Conservation (phyloP, 2,113 vertebrate species). For the Gavia stellata region DNA sequence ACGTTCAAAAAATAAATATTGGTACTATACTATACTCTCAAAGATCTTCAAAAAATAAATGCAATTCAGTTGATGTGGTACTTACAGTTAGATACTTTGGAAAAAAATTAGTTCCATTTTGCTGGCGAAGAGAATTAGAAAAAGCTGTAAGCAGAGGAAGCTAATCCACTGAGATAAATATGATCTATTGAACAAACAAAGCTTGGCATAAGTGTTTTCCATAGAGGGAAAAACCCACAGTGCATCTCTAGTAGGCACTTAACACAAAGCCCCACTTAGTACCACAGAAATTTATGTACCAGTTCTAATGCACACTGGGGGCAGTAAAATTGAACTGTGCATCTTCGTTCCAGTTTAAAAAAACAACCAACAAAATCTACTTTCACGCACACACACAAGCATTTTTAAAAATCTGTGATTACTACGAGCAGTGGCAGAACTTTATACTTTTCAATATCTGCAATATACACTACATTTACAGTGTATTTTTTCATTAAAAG, state of each 20-base stretch:
- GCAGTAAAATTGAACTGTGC: conserved; percentile 66
- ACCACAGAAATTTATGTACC: conserved; percentile 70
- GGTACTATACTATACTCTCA: conserved; percentile 67
- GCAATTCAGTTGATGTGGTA: conserved; percentile 67
- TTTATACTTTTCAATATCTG: conserved; percentile 49
- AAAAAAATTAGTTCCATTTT: conserved; percentile 67
- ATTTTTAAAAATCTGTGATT: conserved; percentile 68
- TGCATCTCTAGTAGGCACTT: conserved; percentile 83
- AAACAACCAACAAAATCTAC: conserved; percentile 30
- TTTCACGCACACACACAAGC: conserved; percentile 63
- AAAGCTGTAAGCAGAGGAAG: conserved; percentile 74
- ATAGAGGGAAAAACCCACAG: conserved; percentile 77
- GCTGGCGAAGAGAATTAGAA: conserved; percentile 70
- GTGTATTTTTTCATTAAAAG: conserved; percentile 65
- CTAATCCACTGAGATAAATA: conserved; percentile 74
- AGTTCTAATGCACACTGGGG: conserved; percentile 71
- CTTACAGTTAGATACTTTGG: conserved; percentile 71
- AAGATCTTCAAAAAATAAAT: conserved; percentile 70
- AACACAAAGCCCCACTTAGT: conserved; percentile 71
- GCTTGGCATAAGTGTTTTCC: conserved; percentile 78
- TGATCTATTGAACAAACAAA: conserved; percentile 65
- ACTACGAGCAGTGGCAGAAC: conserved; percentile 60
- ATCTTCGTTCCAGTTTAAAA: conserved; percentile 64
- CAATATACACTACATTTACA: conserved; percentile 59
- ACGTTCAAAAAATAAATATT: conserved; percentile 75